Evolutionary conservation across 2,888 invertebrate genomes (phyloP).

Genomic region (Philaethria dido): DNA sequence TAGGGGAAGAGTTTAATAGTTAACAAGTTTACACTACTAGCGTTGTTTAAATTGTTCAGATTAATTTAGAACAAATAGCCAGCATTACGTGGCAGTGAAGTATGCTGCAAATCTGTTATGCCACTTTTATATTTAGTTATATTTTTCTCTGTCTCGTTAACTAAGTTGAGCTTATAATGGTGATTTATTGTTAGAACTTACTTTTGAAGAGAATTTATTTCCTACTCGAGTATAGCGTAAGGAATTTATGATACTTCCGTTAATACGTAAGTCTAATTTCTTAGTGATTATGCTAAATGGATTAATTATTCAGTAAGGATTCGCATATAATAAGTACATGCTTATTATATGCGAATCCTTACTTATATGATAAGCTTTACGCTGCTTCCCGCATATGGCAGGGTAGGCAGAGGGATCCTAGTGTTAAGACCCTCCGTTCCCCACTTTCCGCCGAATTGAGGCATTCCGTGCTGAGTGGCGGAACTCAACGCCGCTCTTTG

Average conservation of each 20-base stretch:
- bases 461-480: no score
- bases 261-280: not conserved
- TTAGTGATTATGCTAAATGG: not conserved
- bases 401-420: no score
- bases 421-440: no score
- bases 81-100: conserved; percentile 28
- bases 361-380: no score
- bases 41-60: conserved; percentile 60
- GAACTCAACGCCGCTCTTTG: no score
- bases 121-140: conserved; percentile 42
- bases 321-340: no score
- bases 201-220: conserved; percentile 23
- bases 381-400: no score
- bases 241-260: not conserved
- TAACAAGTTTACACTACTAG: conserved; percentile 60
- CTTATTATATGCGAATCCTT: no score
- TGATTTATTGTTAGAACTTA: conserved; percentile 41
- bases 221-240: not conserved
- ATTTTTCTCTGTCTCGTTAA: conserved; percentile 40
- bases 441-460: no score
- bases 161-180: conserved; percentile 34
- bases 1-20: conserved; percentile 64
- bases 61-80: conserved; percentile 52
- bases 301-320: no score
- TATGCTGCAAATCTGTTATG: conserved; percentile 43